Evolutionary conservation across 2,113 vertebrate species (phyloP).

Genomic region (Numenius arquata): DNA sequence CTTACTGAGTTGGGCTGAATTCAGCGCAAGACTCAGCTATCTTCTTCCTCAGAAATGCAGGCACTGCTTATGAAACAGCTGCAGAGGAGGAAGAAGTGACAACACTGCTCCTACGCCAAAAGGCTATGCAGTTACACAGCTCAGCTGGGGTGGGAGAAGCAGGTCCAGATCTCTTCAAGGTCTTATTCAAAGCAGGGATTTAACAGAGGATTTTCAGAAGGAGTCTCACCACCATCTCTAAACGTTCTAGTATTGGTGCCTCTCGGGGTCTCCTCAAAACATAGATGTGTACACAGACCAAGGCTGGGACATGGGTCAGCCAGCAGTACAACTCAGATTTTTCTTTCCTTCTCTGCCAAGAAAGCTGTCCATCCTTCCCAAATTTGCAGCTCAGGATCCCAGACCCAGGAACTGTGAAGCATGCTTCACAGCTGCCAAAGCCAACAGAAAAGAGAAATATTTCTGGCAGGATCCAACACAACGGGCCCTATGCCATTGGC

Average conservation of each 20-base stretch:
- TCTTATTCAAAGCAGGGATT: background rate
- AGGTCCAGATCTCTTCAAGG: background rate
- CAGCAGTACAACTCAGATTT: background rate
- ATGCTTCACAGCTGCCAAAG: background rate
- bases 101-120: background rate
- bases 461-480: background rate
- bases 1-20: background rate
- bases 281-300: background rate
- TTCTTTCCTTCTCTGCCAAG: background rate
- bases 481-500: rapidly evolving
- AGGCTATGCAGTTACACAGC: background rate
- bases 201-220: background rate
- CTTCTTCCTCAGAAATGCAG: background rate
- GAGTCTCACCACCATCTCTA: background rate
- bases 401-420: background rate
- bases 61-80: background rate
- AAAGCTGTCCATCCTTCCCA: background rate
- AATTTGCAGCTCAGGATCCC: background rate
- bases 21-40: background rate
- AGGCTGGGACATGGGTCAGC: background rate
- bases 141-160: background rate
- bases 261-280: background rate
- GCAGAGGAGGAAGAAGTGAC: background rate
- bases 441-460: background rate
- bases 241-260: background rate